Percentiles rank a stretch among this genome's conserved stretches.
These are phyloP conservation scores for Trichonephila clavipes DNA, from an alignment of 1,140 invertebrate genomes.

Conservation along the genomic window DNA sequence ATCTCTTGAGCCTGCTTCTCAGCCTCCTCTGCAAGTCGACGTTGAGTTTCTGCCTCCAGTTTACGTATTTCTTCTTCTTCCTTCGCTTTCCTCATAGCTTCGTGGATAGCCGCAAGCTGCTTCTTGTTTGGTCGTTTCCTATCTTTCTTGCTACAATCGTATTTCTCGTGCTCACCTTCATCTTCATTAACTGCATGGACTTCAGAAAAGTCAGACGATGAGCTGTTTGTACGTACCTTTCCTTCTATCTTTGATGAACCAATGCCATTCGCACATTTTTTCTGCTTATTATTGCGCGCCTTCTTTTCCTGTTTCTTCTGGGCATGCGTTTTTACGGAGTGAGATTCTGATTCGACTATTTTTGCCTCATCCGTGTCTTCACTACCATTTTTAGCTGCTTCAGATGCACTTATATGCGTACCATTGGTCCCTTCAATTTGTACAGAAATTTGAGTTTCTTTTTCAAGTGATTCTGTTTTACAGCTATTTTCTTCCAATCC, in stretches of 20 bases:
- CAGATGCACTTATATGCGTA: not conserved
- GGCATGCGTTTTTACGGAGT: not conserved
- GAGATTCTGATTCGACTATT: not conserved
- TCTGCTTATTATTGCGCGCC: not conserved
- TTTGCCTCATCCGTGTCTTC: not conserved
- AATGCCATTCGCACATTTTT: not conserved
- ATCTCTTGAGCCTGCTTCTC: slow-evolving; percentile 80
- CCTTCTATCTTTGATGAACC: not conserved
- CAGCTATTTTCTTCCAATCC: not conserved
- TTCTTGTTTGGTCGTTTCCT: slow-evolving; percentile 60
- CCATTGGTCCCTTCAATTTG: not conserved
- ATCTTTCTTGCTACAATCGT: not conserved
- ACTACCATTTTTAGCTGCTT: not conserved
- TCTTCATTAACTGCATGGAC: not conserved
- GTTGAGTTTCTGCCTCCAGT: slow-evolving; percentile 88
- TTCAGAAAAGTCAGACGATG: slow-evolving; percentile 41
- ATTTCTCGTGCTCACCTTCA: not conserved
- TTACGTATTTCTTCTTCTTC: slow-evolving; percentile 91
- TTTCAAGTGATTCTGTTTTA: no score
- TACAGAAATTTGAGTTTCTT: not conserved
- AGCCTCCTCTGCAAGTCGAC: slow-evolving; percentile 86
- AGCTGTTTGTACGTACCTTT: slow-evolving; percentile 2
- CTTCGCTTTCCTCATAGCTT: slow-evolving; percentile 79
- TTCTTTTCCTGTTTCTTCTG: slow-evolving; percentile 23
- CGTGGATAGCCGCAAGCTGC: slow-evolving; percentile 51